phyloP scores from a whole-genome alignment of 92 coral and sea anemone species.

The Paramuricea clavata region DNA sequence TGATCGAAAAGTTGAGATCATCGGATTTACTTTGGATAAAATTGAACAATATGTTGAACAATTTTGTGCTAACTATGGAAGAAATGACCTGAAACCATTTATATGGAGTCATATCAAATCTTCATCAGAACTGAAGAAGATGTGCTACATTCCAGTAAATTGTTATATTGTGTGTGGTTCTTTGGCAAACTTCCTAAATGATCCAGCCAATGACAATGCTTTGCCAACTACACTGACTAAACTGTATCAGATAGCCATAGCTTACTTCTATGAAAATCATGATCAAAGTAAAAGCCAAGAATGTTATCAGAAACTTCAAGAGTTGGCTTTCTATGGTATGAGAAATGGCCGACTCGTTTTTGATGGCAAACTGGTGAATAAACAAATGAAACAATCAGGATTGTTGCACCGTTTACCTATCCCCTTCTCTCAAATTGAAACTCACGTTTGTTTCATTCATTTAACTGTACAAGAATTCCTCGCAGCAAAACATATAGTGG shows the following conservation, averaged over 20 bases:
- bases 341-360: neutral
- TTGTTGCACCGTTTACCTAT: neutral
- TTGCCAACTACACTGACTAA: neutral
- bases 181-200: neutral
- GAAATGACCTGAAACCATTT: neutral
- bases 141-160: neutral
- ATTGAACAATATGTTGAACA: neutral
- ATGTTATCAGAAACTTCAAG: too few relatives aligned
- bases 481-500: neutral
- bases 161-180: neutral
- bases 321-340: neutral
- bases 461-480: neutral
- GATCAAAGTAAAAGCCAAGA: neutral
- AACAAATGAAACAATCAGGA: neutral
- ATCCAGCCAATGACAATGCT: neutral
- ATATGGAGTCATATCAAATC: neutral
- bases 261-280: neutral
- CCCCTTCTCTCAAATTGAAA: neutral
- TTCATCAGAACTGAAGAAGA: neutral
- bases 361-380: neutral
- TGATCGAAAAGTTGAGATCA: neutral
- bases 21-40: neutral
- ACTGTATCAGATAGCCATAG: neutral
- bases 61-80: neutral
- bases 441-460: neutral